Conservation (phyloP, 1,140 invertebrate species). For the Drosophila obscura region DNA sequence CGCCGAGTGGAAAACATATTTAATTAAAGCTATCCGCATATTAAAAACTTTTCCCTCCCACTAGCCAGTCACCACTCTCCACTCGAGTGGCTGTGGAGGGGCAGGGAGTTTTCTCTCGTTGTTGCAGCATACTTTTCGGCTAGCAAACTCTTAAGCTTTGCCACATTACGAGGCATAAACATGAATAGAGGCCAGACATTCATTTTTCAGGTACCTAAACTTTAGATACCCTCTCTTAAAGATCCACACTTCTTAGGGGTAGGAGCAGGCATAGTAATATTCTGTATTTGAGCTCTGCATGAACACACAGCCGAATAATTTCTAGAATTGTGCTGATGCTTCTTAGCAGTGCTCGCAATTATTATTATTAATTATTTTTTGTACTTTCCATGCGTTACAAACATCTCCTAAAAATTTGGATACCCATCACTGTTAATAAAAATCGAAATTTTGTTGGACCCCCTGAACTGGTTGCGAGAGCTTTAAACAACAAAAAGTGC, state of each 20-base stretch:
- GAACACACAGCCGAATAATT: too few relatives aligned
- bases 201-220: too few relatives aligned
- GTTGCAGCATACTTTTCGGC: constrained; percentile 50
- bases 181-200: constrained; percentile 21
- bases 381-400: too few relatives aligned
- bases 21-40: constrained; percentile 83
- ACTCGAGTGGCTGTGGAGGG: constrained; percentile 37
- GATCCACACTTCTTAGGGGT: background rate
- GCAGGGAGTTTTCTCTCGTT: constrained; percentile 18
- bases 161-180: constrained; percentile 78
- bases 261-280: too few relatives aligned
- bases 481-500: constrained; percentile 69
- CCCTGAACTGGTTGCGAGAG: constrained; percentile 12
- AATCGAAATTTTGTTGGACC: too few relatives aligned
- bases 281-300: background rate
- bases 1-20: constrained; percentile 80
- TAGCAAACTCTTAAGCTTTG: constrained; percentile 67
- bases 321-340: too few relatives aligned
- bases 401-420: too few relatives aligned
- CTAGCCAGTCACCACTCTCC: constrained; percentile 23
- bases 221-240: constrained; percentile 12
- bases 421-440: background rate
- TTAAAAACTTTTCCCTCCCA: constrained; percentile 69
- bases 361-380: too few relatives aligned
- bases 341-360: too few relatives aligned